These are phyloP conservation scores for Tenthredo amoena DNA, from an alignment of 2,888 invertebrate species.

Conservation along the genomic window DNA sequence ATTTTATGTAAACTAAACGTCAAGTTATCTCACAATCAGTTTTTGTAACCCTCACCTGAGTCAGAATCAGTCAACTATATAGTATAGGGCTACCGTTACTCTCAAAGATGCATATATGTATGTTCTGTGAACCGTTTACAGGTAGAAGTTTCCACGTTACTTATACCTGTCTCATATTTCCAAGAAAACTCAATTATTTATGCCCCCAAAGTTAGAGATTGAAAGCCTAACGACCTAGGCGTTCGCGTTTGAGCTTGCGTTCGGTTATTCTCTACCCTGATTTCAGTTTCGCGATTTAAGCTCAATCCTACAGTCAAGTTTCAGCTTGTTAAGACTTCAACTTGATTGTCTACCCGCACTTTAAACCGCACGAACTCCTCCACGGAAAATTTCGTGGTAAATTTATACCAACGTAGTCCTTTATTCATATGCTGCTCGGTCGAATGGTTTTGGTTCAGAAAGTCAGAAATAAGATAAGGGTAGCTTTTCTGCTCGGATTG, in stretches of 20 bases:
- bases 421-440: not conserved
- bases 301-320: not conserved
- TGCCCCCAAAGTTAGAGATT: not conserved
- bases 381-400: not conserved
- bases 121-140: not conserved
- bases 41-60: not conserved
- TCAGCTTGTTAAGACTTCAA: not conserved
- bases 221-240: not conserved
- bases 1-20: not conserved
- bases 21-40: not conserved
- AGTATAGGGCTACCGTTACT: not conserved
- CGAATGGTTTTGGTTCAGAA: not conserved
- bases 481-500: not conserved
- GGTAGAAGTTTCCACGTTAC: not conserved
- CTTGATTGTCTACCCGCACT: constrained; percentile 7
- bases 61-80: not conserved
- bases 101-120: not conserved
- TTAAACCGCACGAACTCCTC: not conserved
- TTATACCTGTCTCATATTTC: not conserved
- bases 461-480: not conserved
- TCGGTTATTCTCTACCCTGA: not conserved
- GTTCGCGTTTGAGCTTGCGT: not conserved
- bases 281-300: not conserved
- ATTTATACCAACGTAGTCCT: constrained; percentile 4
- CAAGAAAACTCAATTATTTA: not conserved